These are phyloP conservation scores for Tachina lurida DNA, from an alignment of 2,888 invertebrate species.

Conservation along the genomic window DNA sequence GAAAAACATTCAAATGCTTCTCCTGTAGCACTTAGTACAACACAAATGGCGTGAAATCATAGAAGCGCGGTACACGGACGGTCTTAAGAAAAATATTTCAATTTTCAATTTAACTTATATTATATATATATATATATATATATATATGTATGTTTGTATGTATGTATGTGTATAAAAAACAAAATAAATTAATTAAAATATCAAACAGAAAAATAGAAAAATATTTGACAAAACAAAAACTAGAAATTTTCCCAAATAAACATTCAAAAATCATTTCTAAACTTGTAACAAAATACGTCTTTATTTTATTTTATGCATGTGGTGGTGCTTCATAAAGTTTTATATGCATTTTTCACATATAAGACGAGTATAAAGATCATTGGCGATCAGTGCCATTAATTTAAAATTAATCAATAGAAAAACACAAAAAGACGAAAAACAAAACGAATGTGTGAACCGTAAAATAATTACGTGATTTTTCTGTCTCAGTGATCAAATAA, in stretches of 20 bases:
- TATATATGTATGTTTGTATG: no score
- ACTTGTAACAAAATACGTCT: conserved; percentile 25
- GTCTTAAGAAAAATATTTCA: conserved; percentile 13
- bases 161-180: neutral
- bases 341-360: conserved; percentile 8
- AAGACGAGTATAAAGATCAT: conserved; percentile 63
- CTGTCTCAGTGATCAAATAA: conserved; percentile 61
- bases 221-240: conserved; percentile 37
- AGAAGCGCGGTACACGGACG: conserved; percentile 53
- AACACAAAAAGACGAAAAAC: conserved; percentile 22
- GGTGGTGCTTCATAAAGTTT: conserved; percentile 29
- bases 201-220: neutral
- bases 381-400: conserved; percentile 69
- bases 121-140: no score
- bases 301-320: neutral
- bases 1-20: conserved; percentile 39
- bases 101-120: conserved; percentile 2
- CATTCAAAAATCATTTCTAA: conserved; percentile 13
- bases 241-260: conserved; percentile 17
- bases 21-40: conserved; percentile 56
- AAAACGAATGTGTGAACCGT: conserved; percentile 63
- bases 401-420: conserved; percentile 46
- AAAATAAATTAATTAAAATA: conserved; percentile 12
- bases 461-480: conserved; percentile 71
- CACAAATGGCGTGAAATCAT: conserved; percentile 60